Evolutionary conservation across 2,113 vertebrate genomes (phyloP).

Genomic region (Paracanthobrama guichenoti): DNA sequence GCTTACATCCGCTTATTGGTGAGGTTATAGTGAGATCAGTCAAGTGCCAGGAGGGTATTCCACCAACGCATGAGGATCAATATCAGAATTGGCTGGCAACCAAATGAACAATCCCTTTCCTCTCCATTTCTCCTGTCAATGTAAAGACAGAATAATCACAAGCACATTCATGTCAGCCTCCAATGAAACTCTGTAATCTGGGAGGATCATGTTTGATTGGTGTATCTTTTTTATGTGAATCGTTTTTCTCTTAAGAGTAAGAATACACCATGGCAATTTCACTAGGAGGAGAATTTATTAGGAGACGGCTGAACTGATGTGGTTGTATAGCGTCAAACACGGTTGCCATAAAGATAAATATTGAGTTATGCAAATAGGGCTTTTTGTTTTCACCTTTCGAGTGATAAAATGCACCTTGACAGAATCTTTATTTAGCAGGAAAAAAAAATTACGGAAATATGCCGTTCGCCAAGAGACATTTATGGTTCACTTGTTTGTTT

Average conservation of each 20-base stretch:
- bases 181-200: conserved; percentile 29
- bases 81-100: conserved; percentile 60
- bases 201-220: conserved; percentile 14
- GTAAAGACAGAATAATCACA: conserved; percentile 25
- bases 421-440: not conserved
- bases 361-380: conserved; percentile 3
- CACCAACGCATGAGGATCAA: conserved; percentile 58
- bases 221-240: not conserved
- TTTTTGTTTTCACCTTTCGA: conserved; percentile 12
- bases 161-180: not conserved
- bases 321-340: conserved; percentile 14
- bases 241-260: not conserved
- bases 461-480: conserved; percentile 57
- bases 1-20: conserved; percentile 1
- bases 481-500: conserved; percentile 63
- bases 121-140: conserved; percentile 62
- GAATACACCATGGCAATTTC: not conserved
- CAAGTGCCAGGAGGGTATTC: conserved; percentile 46
- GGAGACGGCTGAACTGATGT: not conserved
- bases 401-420: conserved; percentile 24
- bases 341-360: conserved; percentile 27
- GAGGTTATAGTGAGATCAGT: conserved; percentile 52
- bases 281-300: not conserved
- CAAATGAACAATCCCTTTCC: conserved; percentile 51
- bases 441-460: not conserved